These are phyloP conservation scores for Meloidogyne exigua DNA, from an alignment of 1,140 invertebrate genomes.

Conservation along the genomic window DNA sequence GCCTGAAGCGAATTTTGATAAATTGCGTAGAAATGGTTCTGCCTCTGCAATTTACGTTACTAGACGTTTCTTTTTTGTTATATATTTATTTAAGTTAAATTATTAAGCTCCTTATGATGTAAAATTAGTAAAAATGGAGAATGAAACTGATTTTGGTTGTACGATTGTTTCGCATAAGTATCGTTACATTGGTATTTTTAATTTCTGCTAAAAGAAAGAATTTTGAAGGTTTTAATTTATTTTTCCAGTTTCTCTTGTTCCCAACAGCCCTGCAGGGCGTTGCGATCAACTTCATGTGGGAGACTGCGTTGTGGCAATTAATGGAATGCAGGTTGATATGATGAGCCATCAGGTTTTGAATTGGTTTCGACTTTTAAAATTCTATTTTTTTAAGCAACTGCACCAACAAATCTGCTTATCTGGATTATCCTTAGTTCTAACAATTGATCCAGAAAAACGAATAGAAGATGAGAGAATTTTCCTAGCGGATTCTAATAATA, in stretches of 20 bases:
- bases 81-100: not conserved
- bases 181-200: conserved; percentile 79
- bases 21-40: not conserved
- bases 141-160: conserved; percentile 90
- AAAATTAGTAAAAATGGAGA: conserved; percentile 81
- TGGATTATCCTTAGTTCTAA: conserved; percentile 52
- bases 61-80: not conserved
- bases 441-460: conserved; percentile 51
- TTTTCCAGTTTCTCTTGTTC: conserved; percentile 79
- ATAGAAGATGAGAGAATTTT: not conserved
- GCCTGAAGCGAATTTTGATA: not conserved
- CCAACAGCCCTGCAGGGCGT: conserved; percentile 87
- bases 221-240: not conserved
- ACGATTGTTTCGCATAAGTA: conserved; percentile 95
- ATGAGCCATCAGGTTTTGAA: conserved; percentile 77
- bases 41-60: not conserved
- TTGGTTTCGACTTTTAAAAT: too few relatives aligned
- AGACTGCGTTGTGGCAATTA: conserved; percentile 92
- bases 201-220: too few relatives aligned
- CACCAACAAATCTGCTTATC: conserved; percentile 55
- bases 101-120: conserved; percentile 73
- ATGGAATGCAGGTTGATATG: conserved; percentile 83
- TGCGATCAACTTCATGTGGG: conserved; percentile 85
- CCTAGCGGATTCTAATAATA: not conserved
- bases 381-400: conserved; percentile 67